Base-by-base conservation (phyloP, 2,113 vertebrate species). In the Bubalus kerabau region DNA sequence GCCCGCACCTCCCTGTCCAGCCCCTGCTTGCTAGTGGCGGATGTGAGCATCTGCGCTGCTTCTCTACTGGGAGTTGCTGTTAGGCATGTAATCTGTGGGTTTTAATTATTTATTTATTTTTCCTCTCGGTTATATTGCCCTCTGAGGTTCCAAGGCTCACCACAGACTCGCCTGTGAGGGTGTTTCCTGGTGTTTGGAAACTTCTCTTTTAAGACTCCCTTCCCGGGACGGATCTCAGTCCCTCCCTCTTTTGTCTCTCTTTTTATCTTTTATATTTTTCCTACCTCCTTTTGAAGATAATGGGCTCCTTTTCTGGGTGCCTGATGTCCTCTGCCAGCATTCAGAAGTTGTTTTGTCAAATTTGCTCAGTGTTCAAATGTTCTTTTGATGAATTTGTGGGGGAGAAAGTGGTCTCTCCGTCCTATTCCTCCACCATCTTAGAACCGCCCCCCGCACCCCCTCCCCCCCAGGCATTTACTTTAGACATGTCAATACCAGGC, bases 171-270 rank as follows among this genome's bases (percentile, higher is more conserved):
- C 64, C 2, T 2, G 32, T 67, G 4, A 67, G 32, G 10, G 8
- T 67, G 64, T n/a, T 67, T 67, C 32, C 16, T n/a, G 8, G 32
- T 19, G 32, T 36, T 67, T 67, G 32, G 32, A 67, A 67, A 67
- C 32, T 67, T 67, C 64, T 67, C 32, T 62, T n/a, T 67, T 19
- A 67, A 36, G 64, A n/a, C 64, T 64, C 62, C 64, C 64, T 67
- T 67, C 16, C 32, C 4, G 0, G 2, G 32, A 67, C 0, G 8
- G 32, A 67, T 67, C 32, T 67, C 16, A n/a, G 32, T 19, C 17
- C 17, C 32, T 67, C 8, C 16, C 8, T 67, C 16, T 67, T 67
- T 36, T 67, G 64, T 36, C 8, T 67, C 64, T 36, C 16, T n/a
- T 36, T 67, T 67, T 67, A 19, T 67, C 16, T n/a, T n/a, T 67